Evolutionary conservation across 2,888 invertebrate genomes (phyloP).

Genomic region (Cacoxenus indagator): DNA sequence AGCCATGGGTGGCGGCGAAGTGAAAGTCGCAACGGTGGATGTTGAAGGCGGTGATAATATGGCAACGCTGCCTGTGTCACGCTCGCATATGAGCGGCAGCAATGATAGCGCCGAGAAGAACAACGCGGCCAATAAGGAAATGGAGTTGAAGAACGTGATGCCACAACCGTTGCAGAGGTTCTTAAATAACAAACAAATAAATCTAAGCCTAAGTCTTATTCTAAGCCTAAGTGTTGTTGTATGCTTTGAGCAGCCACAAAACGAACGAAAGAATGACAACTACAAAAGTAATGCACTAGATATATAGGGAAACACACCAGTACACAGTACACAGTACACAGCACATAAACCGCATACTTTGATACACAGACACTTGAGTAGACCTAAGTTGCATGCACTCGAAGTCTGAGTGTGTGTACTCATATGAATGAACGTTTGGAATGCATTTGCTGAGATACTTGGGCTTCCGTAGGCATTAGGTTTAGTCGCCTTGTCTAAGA

Average conservation of each 20-base stretch:
- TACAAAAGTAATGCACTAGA: too few relatives aligned
- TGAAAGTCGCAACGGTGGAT: constrained; percentile 91
- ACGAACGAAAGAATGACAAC: too few relatives aligned
- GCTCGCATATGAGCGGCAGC: constrained; percentile 79
- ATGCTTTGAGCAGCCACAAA: neutral
- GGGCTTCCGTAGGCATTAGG: too few relatives aligned
- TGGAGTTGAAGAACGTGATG: constrained; percentile 88
- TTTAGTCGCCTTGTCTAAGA: too few relatives aligned
- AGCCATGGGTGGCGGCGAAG: constrained; percentile 79
- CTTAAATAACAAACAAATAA: constrained; percentile 40
- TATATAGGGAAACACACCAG: too few relatives aligned
- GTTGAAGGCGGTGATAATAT: constrained; percentile 89
- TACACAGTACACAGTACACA: too few relatives aligned
- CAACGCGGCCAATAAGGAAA: constrained; percentile 86
- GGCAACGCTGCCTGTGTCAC: constrained; percentile 89
- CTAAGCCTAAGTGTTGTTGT: neutral
- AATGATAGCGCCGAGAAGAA: constrained; percentile 84
- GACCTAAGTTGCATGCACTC: too few relatives aligned
- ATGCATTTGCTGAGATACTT: too few relatives aligned
- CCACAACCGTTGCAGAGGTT: constrained; percentile 89
- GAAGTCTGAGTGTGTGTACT: too few relatives aligned
- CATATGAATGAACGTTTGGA: too few relatives aligned
- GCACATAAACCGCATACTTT: too few relatives aligned
- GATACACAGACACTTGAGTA: too few relatives aligned
- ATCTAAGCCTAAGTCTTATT: constrained; percentile 13